Evolutionary conservation across 2,888 invertebrate genomes (phyloP), one percentile per base, ranked within the genome.

Genomic region (Tyria jacobaeae): DNA sequence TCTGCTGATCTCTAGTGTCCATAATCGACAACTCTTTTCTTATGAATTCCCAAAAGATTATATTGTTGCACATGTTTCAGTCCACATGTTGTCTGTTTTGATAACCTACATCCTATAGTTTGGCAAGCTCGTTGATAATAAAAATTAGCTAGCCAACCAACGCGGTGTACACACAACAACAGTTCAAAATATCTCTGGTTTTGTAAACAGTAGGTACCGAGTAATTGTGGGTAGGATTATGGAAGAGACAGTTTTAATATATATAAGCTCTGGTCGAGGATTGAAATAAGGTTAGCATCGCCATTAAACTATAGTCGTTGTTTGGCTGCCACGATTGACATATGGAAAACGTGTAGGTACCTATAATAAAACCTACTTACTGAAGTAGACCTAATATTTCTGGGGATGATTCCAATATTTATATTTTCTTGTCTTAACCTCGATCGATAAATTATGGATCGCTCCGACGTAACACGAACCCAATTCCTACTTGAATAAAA

Each of bases 91-190:
- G 47, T 50, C 62, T 71, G 63, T 75, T 70, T 52, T 65, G 64
- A 41, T 78, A 64, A 72, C 62, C 66, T 27, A 58, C 44, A 44
- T 44, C 17, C 35, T 55, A 58, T 68, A 53, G 25, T n/a, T 41
- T 47, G 51, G 53, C 52, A 49, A 56, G 35, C 15, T 2, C 25
- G 24, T 52, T 35, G 56, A 37, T 44, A 53, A 62, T 64, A 68
- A 68, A 74, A 65, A 44, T 48, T 55, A 48, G 39, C 37, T 21
- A 34, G 53, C 14, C 41, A 60, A 66, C 70, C 75, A 77, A 72
- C 78, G 75, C 75, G 73, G 51, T 52, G 70, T 51, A 14, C 47
- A 41, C 24, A n/a, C 17, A 25, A 34, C 24, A 41, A 27, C 35
- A 14, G 51, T 31, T 57, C 48, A 52, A 48, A 57, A 50, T 62